Evolutionary conservation across 2,888 invertebrate species (phyloP), one percentile per base, ranked within the genome.

Genomic region (Agrotis segetum): DNA sequence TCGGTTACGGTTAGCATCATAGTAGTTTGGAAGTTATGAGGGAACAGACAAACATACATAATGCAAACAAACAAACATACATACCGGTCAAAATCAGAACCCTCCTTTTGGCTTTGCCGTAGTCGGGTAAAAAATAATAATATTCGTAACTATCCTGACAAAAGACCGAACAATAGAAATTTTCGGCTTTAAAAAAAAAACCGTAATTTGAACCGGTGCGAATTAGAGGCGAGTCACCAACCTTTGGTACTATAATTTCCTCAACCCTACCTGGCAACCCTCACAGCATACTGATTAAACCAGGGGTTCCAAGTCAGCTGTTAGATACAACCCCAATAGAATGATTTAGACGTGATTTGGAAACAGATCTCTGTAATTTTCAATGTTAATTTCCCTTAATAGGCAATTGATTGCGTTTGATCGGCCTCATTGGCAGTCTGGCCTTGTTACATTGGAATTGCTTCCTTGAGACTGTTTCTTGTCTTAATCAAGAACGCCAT

Each of bases 331-430:
- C 60, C 59, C 63, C 44, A 56, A 70, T 58, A 34, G 81, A 77
- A 82, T 75, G 78, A 83, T 74, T 77, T 60, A 83, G 71, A 84
- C 84, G 84, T 84, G 84, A 81, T 83, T 74, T 52, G 81, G 67
- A 73, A 78, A 76, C 72, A 71, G 79, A 85, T 76, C 72, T 55
- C 76, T 40, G 81, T 78, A 72, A 85, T 83, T 78, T 76, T 71
- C 69, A 67, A 83, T 85, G 85, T 79, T 84, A 85, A 84, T 84
- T 79, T 71, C 52, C 29, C 60, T 55, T 84, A 82, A 79, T 79
- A 73, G 75, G 58, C 73, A 52, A 78, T 85, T 81, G 75, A 84
- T 84, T 85, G 83, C 67, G 71, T 59, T 63, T 83, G 70, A 76
- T 71, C 60, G 64, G 44, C 53, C 69, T 71, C 78, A 71, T 78